Evolutionary conservation across 1,140 invertebrate genomes (phyloP).

Genomic region (Macrocentrus cingulum): DNA sequence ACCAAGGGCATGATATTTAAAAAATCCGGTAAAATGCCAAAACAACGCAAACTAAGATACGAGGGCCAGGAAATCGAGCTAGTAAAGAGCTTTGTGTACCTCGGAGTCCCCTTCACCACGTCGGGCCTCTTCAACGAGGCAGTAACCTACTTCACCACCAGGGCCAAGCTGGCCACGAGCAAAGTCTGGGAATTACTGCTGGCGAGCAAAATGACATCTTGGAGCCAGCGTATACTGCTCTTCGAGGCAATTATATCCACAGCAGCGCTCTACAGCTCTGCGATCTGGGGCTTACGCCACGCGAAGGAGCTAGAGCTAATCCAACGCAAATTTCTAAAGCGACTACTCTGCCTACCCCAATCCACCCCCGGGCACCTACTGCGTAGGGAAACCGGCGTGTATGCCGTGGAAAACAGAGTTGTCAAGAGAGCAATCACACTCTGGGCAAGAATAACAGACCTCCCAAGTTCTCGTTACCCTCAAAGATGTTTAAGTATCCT

Average conservation of each 20-base stretch:
- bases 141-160: background rate
- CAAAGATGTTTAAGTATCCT: too few species aligned
- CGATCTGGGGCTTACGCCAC: constrained; percentile 29
- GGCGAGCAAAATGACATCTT: constrained; percentile 15
- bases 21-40: background rate
- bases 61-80: constrained; percentile 1
- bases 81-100: constrained; percentile 20
- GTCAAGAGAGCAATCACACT: too few species aligned
- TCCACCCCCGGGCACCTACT: too few species aligned
- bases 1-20: constrained; percentile 13
- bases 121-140: constrained; percentile 17
- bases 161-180: constrained; percentile 12
- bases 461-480: too few species aligned
- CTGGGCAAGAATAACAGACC: too few species aligned
- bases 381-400: too few species aligned
- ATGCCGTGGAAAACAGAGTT: too few species aligned
- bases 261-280: constrained; percentile 24
- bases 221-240: constrained; percentile 18
- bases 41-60: constrained; percentile 18
- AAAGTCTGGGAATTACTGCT: constrained; percentile 21
- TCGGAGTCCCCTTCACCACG: constrained; percentile 17
- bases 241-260: constrained; percentile 23
- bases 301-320: constrained; percentile 20
- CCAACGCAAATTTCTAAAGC: constrained; percentile 1
- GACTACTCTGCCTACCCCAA: too few species aligned